Evolutionary conservation across 2,797 vertebrate species (phyloP).

Genomic region (Scyliorhinus canicula): DNA sequence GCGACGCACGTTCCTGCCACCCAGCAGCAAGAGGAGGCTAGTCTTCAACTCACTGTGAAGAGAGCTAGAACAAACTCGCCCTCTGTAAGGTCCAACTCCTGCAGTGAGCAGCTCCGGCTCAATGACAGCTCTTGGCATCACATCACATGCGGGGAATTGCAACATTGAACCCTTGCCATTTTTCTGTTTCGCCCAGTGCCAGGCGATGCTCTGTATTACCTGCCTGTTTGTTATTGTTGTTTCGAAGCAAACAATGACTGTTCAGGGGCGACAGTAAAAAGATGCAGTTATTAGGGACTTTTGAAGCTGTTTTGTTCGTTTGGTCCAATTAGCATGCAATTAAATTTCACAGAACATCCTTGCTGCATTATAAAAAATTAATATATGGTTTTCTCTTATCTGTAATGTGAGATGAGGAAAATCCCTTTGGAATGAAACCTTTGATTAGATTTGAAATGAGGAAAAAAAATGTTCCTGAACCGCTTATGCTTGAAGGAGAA

Average conservation of each 20-base stretch:
- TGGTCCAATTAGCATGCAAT: constrained; percentile 22
- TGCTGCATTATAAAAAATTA: constrained; percentile 9
- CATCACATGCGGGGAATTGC: neutral
- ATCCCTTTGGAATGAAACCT: constrained; percentile 15
- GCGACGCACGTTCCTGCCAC: neutral
- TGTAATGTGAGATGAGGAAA: neutral
- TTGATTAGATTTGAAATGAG: neutral
- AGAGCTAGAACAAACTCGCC: neutral
- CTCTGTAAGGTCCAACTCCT: neutral
- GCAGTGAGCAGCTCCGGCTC: neutral
- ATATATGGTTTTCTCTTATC: constrained; percentile 14
- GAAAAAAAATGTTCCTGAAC: neutral
- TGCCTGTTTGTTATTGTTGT: neutral
- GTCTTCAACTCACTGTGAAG: neutral
- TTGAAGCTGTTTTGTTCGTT: neutral
- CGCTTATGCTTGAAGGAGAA: neutral
- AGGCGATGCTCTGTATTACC: neutral
- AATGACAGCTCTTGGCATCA: neutral
- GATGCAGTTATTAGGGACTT: neutral
- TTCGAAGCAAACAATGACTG: neutral
- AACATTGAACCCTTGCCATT: neutral
- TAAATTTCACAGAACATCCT: neutral
- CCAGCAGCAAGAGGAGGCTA: no score
- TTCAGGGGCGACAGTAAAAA: neutral
- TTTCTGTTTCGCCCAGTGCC: neutral